A percentile compares a stretch with the other conserved stretches of the same genome.
These are phyloP conservation scores for Paramormyrops kingsleyae DNA, from an alignment of 2,113 vertebrate species.

Conservation along the genomic window DNA sequence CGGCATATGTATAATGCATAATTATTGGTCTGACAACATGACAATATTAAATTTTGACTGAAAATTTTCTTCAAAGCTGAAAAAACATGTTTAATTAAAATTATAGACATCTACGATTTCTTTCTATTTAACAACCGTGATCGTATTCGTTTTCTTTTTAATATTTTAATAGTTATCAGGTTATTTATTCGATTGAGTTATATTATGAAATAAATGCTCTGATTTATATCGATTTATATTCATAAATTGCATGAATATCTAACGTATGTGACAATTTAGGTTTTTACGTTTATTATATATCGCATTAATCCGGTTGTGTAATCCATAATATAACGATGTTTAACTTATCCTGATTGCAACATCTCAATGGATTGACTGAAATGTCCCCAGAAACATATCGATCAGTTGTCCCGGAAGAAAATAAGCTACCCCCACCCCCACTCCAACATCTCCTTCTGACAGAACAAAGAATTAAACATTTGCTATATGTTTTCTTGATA, in stretches of 20 bases:
- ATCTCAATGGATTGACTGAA: background rate
- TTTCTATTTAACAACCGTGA: background rate
- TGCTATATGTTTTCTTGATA: background rate
- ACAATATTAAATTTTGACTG: background rate
- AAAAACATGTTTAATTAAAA: background rate
- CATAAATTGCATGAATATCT: background rate
- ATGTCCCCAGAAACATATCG: conserved; percentile 13
- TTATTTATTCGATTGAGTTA: background rate
- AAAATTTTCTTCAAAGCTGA: background rate
- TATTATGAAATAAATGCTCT: background rate
- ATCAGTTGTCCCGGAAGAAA: conserved; percentile 41
- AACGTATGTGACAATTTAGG: background rate
- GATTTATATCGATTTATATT: background rate
- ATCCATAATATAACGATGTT: background rate
- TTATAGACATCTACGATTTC: background rate
- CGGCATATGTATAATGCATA: background rate
- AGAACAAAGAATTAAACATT: conserved; percentile 47
- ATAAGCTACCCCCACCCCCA: conserved; percentile 19
- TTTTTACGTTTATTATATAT: background rate
- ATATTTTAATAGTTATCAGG: background rate
- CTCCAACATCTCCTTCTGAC: conserved; percentile 47
- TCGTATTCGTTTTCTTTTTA: background rate
- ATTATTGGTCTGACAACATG: background rate
- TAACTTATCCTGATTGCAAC: background rate
- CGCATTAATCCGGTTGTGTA: background rate